Conservation (phyloP, 2,888 invertebrate genomes). For the Pilophorus perplexus region DNA sequence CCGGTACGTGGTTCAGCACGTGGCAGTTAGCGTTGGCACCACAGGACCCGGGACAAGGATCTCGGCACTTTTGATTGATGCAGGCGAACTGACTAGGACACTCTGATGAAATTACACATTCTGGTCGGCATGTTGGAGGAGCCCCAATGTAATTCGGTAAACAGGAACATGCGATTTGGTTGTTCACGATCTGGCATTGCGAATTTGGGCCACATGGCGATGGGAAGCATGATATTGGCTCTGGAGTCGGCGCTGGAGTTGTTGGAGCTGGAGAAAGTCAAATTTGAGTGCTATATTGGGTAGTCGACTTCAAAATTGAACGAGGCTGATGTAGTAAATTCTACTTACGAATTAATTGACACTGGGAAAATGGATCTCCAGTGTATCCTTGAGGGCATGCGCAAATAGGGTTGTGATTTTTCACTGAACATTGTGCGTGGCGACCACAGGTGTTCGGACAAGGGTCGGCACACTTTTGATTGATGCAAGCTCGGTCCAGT, state of each 20-base stretch:
- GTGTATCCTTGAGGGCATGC: constrained; percentile 80
- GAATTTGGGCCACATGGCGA: constrained; percentile 87
- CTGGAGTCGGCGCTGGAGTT: constrained; percentile 54
- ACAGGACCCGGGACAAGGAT: constrained; percentile 84
- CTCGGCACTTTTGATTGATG: constrained; percentile 78
- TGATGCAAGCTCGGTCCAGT: constrained; percentile 75
- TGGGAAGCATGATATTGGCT: constrained; percentile 70
- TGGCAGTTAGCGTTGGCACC: constrained; percentile 81
- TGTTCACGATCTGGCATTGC: constrained; percentile 75
- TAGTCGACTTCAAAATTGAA: not conserved
- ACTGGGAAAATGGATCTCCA: constrained; percentile 82
- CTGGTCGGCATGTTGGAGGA: constrained; percentile 78
- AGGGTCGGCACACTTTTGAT: constrained; percentile 82
- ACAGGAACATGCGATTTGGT: constrained; percentile 76
- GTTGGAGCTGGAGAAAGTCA: constrained; percentile 44
- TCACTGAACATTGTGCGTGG: constrained; percentile 75
- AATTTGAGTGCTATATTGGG: not conserved
- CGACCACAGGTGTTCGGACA: constrained; percentile 86
- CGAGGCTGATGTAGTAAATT: not conserved
- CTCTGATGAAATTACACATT: constrained; percentile 81
- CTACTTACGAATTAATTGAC: constrained; percentile 51
- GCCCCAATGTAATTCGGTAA: constrained; percentile 72
- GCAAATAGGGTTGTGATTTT: constrained; percentile 84
- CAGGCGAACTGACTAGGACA: constrained; percentile 82
- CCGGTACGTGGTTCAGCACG: constrained; percentile 80